Conservation (phyloP, 2,113 vertebrate genomes). For the Prochilodus magdalenae region DNA sequence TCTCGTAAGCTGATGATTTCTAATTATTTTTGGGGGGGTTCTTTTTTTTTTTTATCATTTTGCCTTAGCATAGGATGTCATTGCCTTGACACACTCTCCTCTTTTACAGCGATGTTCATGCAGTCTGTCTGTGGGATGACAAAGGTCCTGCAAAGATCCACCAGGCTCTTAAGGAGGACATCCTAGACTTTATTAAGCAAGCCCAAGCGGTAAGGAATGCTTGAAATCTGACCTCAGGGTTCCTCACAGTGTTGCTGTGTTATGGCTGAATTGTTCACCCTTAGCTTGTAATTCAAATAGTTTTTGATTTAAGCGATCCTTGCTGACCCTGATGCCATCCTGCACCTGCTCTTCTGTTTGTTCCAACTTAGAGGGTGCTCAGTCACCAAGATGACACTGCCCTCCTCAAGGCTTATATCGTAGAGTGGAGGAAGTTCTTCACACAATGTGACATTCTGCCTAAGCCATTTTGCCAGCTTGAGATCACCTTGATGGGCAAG, state of each 20-base stretch:
- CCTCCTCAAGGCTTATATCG: conserved; percentile 95
- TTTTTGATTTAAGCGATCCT: conserved; percentile 36
- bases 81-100: conserved; percentile 9
- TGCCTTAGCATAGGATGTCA: background rate
- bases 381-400: conserved; percentile 99
- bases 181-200: conserved; percentile 99
- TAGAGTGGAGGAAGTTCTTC: conserved; percentile 96
- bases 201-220: conserved; percentile 91
- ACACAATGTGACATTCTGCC: conserved; percentile 86
- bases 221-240: background rate
- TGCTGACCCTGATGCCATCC: background rate
- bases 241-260: background rate
- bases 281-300: background rate
- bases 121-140: conserved; percentile 98
- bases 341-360: background rate
- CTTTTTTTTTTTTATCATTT: background rate
- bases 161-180: conserved; percentile 98
- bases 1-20: conserved; percentile 86
- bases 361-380: conserved; percentile 84
- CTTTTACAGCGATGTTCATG: conserved; percentile 91
- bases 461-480: conserved; percentile 93
- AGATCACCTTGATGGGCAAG: conserved; percentile 96
- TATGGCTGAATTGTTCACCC: background rate
- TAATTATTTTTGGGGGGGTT: background rate
- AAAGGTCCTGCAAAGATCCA: conserved; percentile 99